Conservation (phyloP, 53 echinoderm and acorn worm species). For the Hippasteria phrygiana region DNA sequence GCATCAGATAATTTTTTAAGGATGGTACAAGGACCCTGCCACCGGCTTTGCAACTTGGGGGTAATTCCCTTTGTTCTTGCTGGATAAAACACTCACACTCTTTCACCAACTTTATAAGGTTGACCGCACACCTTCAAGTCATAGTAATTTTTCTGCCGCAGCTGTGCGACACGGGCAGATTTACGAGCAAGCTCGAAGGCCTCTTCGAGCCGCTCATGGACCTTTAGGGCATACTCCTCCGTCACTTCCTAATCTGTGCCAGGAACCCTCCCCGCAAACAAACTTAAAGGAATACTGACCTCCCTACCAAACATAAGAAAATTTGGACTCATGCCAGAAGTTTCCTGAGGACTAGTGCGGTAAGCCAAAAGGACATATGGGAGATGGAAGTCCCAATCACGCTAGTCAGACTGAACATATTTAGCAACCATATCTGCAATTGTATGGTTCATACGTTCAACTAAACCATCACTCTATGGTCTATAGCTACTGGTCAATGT, state of each 20-base stretch:
- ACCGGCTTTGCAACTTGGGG: neutral
- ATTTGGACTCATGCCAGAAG: neutral
- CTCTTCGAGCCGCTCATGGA: neutral
- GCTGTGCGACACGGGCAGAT: neutral
- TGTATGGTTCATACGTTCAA: neutral
- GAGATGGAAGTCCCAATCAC: neutral
- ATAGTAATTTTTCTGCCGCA: constrained; percentile 3
- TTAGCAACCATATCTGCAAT: neutral
- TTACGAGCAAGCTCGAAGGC: neutral
- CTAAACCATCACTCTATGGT: neutral
- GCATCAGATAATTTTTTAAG: neutral
- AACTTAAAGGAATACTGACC: neutral
- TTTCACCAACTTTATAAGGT: neutral
- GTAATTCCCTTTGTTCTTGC: neutral
- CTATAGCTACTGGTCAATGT: neutral
- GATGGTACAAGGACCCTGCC: neutral
- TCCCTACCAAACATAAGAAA: constrained; percentile 10
- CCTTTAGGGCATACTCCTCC: neutral
- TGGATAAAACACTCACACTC: neutral
- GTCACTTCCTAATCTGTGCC: neutral
- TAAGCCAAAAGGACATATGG: constrained; percentile 27
- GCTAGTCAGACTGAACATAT: neutral
- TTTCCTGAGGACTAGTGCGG: neutral
- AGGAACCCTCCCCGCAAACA: neutral
- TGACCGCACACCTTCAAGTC: neutral